A percentile compares a stretch with the other conserved stretches of the same genome.
Evolutionary conservation across 1,140 invertebrate genomes (phyloP).

Genomic region (Aplysia californica): DNA sequence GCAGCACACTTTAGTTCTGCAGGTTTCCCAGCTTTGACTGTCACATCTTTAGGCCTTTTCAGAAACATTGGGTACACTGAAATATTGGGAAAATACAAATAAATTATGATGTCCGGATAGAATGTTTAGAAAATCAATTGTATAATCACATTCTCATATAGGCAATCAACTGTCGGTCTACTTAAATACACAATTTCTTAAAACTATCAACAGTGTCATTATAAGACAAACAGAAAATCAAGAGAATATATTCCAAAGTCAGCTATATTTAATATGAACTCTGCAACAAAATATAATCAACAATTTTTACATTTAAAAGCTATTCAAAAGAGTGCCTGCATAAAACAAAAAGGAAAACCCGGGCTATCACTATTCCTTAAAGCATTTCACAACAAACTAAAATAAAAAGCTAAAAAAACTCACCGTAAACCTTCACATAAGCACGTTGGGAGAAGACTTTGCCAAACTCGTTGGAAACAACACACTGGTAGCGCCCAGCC

Average conservation of each 20-base stretch:
- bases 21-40: conserved; percentile 85
- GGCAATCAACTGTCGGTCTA: too few relatives aligned
- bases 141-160: too few relatives aligned
- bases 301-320: too few relatives aligned
- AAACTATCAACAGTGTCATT: too few relatives aligned
- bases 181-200: too few relatives aligned
- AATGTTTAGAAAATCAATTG: too few relatives aligned
- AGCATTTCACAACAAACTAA: too few relatives aligned
- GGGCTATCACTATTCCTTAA: too few relatives aligned
- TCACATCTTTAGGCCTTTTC: conserved; percentile 87
- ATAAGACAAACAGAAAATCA: background rate
- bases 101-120: too few relatives aligned
- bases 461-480: conserved; percentile 90
- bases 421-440: conserved; percentile 85
- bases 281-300: too few relatives aligned
- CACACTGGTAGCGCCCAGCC: conserved; percentile 92
- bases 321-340: too few relatives aligned
- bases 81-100: conserved; percentile 37
- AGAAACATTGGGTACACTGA: conserved; percentile 87
- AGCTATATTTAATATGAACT: background rate
- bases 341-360: too few relatives aligned
- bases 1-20: conserved; percentile 92
- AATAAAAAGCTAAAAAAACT: conserved; percentile 20
- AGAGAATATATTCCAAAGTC: background rate
- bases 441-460: conserved; percentile 89